These are phyloP conservation scores for Rhodinocichla rosea DNA, from an alignment of 2,113 vertebrate species.

Conservation along the genomic window DNA sequence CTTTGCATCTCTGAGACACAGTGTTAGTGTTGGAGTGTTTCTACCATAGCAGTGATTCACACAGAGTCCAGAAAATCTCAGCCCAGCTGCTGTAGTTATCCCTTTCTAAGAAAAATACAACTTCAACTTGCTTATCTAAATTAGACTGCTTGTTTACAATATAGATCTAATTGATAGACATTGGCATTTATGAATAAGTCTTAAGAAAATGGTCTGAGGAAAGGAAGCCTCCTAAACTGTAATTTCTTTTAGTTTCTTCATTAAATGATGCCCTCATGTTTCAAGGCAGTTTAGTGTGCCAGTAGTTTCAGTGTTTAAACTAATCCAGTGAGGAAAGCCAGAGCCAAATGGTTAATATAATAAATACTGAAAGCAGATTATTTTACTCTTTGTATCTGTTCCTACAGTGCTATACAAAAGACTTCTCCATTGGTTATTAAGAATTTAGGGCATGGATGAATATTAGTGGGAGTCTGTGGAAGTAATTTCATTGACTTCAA, in stretches of 20 bases:
- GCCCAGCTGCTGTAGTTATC: background rate
- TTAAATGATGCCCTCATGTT: background rate
- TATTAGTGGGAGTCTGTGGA: background rate
- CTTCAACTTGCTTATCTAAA: background rate
- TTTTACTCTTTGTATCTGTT: background rate
- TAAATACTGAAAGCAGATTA: background rate
- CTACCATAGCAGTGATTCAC: background rate
- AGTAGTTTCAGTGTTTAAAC: background rate
- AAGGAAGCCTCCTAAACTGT: background rate
- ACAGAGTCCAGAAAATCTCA: background rate
- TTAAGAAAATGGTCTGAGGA: background rate
- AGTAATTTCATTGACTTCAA: background rate
- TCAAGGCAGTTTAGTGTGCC: background rate
- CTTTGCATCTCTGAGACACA: background rate
- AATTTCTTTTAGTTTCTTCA: background rate
- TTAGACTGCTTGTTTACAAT: background rate
- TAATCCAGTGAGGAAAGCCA: background rate
- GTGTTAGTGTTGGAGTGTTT: background rate
- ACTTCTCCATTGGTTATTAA: background rate
- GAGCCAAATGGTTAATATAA: background rate
- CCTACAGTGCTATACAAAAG: background rate
- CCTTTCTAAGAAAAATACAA: background rate
- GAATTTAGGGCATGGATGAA: background rate
- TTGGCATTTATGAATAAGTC: background rate
- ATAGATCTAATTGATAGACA: background rate